Conservation (phyloP, 2,113 vertebrate species). For the Lagopus leucura region DNA sequence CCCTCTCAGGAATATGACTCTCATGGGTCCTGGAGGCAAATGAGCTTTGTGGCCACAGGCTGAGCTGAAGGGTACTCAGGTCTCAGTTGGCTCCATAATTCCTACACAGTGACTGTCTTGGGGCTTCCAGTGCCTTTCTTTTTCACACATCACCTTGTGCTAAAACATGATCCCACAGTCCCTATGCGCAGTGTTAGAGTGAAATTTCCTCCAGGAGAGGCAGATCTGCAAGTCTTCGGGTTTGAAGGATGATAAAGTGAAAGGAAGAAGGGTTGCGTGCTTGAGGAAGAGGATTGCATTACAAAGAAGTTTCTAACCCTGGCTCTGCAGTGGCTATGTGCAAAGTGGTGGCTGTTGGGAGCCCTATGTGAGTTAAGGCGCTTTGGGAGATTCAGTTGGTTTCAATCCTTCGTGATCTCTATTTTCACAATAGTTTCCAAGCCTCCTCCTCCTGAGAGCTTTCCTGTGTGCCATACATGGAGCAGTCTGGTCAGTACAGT, state of each 20-base stretch:
- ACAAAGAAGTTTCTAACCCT: neutral
- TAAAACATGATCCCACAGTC: neutral
- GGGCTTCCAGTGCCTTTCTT: too few relatives aligned
- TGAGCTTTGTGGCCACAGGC: neutral
- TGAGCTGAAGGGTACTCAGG: neutral
- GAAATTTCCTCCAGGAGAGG: conserved; percentile 12
- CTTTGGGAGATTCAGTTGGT: neutral
- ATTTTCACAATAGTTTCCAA: conserved; percentile 28
- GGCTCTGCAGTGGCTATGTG: neutral
- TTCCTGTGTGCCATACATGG: neutral
- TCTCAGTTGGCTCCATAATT: neutral
- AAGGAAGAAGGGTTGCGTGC: neutral
- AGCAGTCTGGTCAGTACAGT: neutral
- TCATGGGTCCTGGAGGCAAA: neutral
- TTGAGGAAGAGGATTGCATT: neutral
- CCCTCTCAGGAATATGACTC: neutral
- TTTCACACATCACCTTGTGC: neutral
- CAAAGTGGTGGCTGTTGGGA: neutral
- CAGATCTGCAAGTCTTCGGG: neutral
- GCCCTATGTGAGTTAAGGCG: neutral
- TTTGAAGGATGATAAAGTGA: neutral
- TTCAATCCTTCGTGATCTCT: neutral
- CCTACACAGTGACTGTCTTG: neutral
- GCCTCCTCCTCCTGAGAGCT: neutral
- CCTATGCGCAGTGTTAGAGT: neutral